Conservation (phyloP, 1,140 invertebrate genomes). For the Zophobas morio region DNA sequence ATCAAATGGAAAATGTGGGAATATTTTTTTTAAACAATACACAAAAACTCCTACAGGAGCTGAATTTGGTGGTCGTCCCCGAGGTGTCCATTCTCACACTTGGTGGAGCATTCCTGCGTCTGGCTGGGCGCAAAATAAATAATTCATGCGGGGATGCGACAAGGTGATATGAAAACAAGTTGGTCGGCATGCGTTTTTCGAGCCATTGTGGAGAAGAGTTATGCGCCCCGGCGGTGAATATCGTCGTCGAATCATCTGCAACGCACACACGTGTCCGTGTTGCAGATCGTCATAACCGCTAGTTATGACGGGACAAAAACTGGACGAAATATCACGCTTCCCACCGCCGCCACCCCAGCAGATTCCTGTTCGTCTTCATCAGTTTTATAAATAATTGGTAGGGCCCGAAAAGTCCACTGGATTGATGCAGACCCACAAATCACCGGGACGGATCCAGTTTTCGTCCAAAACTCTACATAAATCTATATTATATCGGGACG, state of each 20-base stretch:
- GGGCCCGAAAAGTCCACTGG: conserved; percentile 15
- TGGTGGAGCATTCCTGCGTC: conserved; percentile 44
- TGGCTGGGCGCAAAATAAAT: conserved; percentile 55
- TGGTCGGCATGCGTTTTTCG: conserved; percentile 64
- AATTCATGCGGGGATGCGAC: conserved; percentile 57
- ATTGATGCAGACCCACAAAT: conserved; percentile 42
- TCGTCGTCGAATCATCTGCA: conserved; percentile 58
- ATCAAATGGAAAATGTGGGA: too few species aligned
- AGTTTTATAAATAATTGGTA: conserved; percentile 36
- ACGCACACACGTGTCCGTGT: conserved; percentile 57
- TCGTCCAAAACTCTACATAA: conserved; percentile 57
- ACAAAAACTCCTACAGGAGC: not conserved
- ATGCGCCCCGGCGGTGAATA: conserved; percentile 60
- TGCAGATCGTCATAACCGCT: conserved; percentile 57
- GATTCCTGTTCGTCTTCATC: conserved; percentile 26
- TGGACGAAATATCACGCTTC: not conserved
- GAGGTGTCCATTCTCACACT: conserved; percentile 44
- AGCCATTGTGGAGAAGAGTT: conserved; percentile 61
- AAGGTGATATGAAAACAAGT: conserved; percentile 60
- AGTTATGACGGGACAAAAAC: conserved; percentile 52
- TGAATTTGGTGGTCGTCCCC: conserved; percentile 25
- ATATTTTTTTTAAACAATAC: too few species aligned
- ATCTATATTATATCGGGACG: conserved; percentile 59
- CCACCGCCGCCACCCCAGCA: not conserved
- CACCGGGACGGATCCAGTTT: conserved; percentile 51